These are phyloP conservation scores for Eclectus roratus DNA, from an alignment of 2,113 vertebrate genomes.

Conservation along the genomic window DNA sequence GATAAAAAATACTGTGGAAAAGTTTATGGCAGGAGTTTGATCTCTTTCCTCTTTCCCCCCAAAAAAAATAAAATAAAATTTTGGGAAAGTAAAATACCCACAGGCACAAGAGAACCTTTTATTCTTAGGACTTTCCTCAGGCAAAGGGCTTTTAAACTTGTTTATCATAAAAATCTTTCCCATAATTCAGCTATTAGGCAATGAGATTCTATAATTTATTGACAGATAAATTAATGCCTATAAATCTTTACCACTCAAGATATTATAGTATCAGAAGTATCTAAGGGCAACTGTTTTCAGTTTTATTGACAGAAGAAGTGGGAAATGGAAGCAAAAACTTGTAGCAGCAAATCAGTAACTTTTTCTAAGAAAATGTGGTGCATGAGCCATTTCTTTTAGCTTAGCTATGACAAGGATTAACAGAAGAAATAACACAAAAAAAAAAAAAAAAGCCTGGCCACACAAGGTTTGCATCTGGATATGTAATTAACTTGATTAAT, in stretches of 20 bases:
- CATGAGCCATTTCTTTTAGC: neutral
- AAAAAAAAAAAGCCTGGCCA: neutral
- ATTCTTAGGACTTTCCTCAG: neutral
- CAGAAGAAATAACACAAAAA: neutral
- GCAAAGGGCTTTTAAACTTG: neutral
- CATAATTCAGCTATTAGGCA: conserved; percentile 6
- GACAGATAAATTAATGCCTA: conserved; percentile 10
- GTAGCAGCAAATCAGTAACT: neutral
- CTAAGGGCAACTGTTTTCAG: neutral
- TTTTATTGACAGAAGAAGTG: conserved; percentile 22
- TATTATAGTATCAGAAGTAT: neutral
- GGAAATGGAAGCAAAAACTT: conserved; percentile 14
- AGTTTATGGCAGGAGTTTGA: neutral
- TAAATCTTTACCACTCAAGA: neutral
- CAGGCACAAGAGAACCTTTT: neutral
- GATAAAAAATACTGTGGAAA: neutral
- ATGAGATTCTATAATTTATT: neutral
- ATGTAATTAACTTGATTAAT: conserved; percentile 46
- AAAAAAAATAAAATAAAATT: neutral
- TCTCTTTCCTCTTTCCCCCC: neutral
- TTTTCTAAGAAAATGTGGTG: neutral
- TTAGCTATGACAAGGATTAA: conserved; percentile 5
- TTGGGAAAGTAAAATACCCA: neutral
- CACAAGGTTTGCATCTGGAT: conserved; percentile 6
- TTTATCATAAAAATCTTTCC: neutral